Conservation (phyloP, 2,888 invertebrate genomes). For the Acleris holmiana region DNA sequence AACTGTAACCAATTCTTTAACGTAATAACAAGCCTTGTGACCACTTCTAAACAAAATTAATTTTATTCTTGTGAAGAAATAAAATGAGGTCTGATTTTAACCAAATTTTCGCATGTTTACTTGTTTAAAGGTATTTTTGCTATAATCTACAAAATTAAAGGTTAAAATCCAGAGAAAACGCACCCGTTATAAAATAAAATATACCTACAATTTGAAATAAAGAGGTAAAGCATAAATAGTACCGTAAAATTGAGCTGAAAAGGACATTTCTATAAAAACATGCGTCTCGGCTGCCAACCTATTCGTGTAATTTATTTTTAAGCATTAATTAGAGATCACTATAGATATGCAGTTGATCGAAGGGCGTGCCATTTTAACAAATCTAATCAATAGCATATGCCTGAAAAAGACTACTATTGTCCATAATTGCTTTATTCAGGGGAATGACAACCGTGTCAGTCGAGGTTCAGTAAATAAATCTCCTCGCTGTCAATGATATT, state of each 20-base stretch:
- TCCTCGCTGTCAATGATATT: constrained; percentile 44
- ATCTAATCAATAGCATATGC: too few species aligned
- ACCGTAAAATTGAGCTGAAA: too few species aligned
- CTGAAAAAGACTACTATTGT: constrained; percentile 6
- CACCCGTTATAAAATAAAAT: too few species aligned
- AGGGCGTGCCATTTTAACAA: too few species aligned
- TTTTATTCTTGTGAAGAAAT: constrained; percentile 9
- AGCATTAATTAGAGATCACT: too few species aligned
- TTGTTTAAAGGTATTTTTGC: too few species aligned
- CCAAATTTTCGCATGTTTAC: not conserved
- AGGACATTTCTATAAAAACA: too few species aligned
- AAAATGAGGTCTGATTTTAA: constrained; percentile 6
- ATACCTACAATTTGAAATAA: not conserved
- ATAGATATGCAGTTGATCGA: too few species aligned
- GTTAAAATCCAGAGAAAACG: too few species aligned
- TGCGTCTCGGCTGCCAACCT: too few species aligned
- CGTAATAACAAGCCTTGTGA: not conserved
- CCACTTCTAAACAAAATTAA: constrained; percentile 7
- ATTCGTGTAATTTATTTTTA: too few species aligned
- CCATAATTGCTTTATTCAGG: constrained; percentile 15
- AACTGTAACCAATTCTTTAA: not conserved
- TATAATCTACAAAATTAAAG: too few species aligned
- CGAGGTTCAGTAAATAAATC: constrained; percentile 51
- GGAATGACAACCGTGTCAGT: constrained; percentile 34
- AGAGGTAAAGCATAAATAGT: not conserved